Conservation (phyloP, 2,113 vertebrate genomes). For the Piaya cayana region DNA sequence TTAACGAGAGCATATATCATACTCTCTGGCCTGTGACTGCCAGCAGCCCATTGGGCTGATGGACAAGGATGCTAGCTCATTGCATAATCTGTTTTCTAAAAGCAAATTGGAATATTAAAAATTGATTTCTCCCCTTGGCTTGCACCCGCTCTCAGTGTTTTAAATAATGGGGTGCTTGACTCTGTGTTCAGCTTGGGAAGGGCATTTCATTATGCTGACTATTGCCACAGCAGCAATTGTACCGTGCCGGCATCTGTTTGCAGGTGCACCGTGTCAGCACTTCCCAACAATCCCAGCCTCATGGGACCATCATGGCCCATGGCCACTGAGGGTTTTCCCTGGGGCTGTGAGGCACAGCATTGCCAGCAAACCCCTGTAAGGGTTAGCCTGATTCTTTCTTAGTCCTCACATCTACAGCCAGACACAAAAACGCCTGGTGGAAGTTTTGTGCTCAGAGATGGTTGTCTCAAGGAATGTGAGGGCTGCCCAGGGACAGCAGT, state of each 20-base stretch:
- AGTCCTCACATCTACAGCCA: neutral
- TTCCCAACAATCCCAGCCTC: fast-evolving
- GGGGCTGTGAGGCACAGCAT: fast-evolving
- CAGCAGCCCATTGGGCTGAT: neutral
- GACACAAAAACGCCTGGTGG: too few species aligned
- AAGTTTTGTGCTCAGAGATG: too few species aligned
- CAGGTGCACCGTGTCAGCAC: neutral
- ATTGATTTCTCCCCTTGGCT: neutral
- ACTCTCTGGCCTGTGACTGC: neutral
- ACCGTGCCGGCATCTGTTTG: fast-evolving
- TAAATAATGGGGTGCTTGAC: neutral
- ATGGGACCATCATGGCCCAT: fast-evolving
- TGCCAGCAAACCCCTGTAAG: fast-evolving
- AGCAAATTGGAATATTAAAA: slow-evolving; percentile 38
- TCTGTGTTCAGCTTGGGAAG: fast-evolving
- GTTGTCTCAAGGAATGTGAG: neutral
- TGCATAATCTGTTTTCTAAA: neutral
- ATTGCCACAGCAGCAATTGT: fast-evolving
- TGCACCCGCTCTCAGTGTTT: neutral
- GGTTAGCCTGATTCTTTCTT: fast-evolving
- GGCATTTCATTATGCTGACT: neutral
- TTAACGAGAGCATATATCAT: neutral
- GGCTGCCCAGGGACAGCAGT: neutral
- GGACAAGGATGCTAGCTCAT: neutral
- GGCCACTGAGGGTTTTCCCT: fast-evolving